phyloP scores from a whole-genome alignment of 2,888 invertebrate species.

The Leptopilina drosophilae region DNA sequence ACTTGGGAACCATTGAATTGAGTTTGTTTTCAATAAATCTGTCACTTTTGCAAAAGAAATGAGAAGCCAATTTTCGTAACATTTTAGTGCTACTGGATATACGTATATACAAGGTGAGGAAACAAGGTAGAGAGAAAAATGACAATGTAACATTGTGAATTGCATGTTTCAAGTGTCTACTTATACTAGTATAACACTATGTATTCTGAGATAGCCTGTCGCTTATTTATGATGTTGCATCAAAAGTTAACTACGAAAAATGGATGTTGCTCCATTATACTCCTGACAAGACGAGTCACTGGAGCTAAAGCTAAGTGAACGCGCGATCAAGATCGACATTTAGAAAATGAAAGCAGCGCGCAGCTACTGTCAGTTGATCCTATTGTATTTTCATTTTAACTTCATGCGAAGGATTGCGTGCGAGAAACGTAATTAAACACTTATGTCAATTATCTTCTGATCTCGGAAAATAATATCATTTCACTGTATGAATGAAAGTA shows the following conservation, averaged over 20 bases:
- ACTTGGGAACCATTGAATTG: background rate
- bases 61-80: conserved; percentile 65
- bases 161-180: conserved; percentile 44
- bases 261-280: conserved; percentile 23
- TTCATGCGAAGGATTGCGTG: background rate
- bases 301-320: conserved; percentile 22
- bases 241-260: conserved; percentile 31
- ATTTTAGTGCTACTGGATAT: conserved; percentile 26
- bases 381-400: conserved; percentile 16
- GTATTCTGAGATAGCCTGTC: conserved; percentile 4
- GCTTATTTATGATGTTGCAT: conserved; percentile 33
- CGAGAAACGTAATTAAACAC: conserved; percentile 15
- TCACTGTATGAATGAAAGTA: background rate
- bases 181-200: conserved; percentile 21
- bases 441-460: background rate
- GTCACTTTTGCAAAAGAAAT: conserved; percentile 51
- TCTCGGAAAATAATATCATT: background rate
- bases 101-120: conserved; percentile 38
- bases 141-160: conserved; percentile 59
- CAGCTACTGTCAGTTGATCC: conserved; percentile 18
- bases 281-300: conserved; percentile 20
- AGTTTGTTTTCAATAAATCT: conserved; percentile 61
- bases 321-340: conserved; percentile 34
- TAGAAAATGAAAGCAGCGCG: conserved; percentile 27
- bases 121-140: conserved; percentile 53